A percentile compares a stretch with the other conserved stretches of the same genome.
Conservation (phyloP, 2,888 invertebrate species). For the Hypsopygia costalis region DNA sequence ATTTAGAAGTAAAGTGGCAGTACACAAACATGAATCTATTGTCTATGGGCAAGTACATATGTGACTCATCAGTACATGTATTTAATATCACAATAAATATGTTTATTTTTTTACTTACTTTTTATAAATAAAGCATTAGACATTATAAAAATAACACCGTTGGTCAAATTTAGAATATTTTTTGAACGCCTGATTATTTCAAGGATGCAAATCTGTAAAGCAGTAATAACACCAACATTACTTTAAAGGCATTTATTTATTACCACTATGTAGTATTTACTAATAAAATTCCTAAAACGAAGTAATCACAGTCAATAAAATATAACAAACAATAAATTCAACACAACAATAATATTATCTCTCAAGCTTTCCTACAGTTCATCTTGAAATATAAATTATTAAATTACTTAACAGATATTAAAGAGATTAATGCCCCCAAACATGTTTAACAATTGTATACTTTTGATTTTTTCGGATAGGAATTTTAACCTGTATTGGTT, state of each 20-base stretch:
- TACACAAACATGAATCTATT: no score
- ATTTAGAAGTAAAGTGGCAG: no score
- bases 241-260: conserved; percentile 2
- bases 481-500: conserved; percentile 29
- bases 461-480: conserved; percentile 34
- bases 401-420: conserved; percentile 14
- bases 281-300: conserved; percentile 5
- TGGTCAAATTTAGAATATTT: no score
- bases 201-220: not conserved
- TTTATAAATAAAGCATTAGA: no score
- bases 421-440: conserved; percentile 49
- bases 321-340: not conserved
- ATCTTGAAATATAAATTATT: conserved; percentile 20
- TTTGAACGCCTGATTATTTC: conserved; percentile 1
- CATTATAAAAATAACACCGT: no score
- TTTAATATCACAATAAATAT: no score
- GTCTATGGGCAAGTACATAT: no score
- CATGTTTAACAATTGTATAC: conserved; percentile 39
- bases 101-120: no score
- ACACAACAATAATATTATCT: not conserved
- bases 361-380: not conserved
- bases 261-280: conserved; percentile 1
- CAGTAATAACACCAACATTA: no score
- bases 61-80: no score
- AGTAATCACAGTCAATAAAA: conserved; percentile 10